phyloP scores from a whole-genome alignment of 2,797 vertebrate species.

The Poecilia picta region DNA sequence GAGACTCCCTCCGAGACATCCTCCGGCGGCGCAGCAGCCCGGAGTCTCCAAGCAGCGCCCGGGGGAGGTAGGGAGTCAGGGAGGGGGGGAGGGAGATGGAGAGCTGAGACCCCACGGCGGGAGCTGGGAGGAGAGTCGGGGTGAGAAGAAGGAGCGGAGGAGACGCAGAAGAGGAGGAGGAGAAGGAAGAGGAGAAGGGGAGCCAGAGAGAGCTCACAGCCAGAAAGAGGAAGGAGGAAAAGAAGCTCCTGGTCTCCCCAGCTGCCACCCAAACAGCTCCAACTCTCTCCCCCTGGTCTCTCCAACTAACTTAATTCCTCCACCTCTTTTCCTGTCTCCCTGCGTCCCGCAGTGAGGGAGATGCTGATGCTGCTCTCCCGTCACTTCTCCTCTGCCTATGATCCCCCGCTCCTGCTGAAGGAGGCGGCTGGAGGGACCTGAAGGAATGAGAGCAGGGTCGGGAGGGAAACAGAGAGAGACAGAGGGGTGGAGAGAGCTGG shows the following conservation, averaged over 20 bases:
- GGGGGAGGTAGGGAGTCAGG: constrained; percentile 77
- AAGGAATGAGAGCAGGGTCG: constrained; percentile 59
- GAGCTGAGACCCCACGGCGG: constrained; percentile 78
- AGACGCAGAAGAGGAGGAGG: constrained; percentile 39
- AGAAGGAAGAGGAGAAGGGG: constrained; percentile 42
- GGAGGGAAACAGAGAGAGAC: constrained; percentile 35
- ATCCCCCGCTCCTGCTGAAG: constrained; percentile 56
- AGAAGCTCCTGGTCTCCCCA: constrained; percentile 37
- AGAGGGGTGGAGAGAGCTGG: constrained; percentile 32
- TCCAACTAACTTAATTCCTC: constrained; percentile 56
- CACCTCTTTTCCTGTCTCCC: constrained; percentile 12
- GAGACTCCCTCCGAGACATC: constrained; percentile 76
- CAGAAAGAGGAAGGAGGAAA: constrained; percentile 29
- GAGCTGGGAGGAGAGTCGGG: constrained; percentile 65
- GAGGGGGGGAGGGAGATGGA: constrained; percentile 78
- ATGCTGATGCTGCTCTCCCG: constrained; percentile 54
- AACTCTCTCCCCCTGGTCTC: constrained; percentile 42
- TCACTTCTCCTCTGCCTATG: constrained; percentile 54
- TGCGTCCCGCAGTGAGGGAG: constrained; percentile 56
- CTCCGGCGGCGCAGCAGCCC: constrained; percentile 76
- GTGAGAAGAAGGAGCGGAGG: constrained; percentile 66
- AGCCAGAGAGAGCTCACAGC: constrained; percentile 58
- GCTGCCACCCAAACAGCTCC: constrained; percentile 19
- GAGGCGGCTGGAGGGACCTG: constrained; percentile 71
- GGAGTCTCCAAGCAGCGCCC: constrained; percentile 75